These are phyloP conservation scores for Zaprionus inermis DNA, from an alignment of 1,140 invertebrate genomes.

Conservation along the genomic window DNA sequence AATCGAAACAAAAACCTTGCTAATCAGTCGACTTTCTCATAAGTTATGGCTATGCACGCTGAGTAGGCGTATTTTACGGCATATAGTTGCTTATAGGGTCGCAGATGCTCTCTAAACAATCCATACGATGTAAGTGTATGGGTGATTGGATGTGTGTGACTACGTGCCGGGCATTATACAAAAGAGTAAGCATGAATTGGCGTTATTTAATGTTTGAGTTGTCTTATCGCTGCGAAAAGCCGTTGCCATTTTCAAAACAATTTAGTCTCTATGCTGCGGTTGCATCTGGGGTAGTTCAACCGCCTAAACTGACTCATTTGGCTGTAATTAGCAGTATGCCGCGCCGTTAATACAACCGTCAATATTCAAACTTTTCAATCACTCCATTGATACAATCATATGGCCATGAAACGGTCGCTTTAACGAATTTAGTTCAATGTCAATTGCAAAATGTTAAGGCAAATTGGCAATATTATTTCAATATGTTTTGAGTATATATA, in stretches of 20 bases:
- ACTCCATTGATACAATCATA: not conserved
- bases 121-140: not conserved
- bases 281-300: not conserved
- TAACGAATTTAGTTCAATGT: not conserved
- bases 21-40: not conserved
- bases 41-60: conserved; percentile 4
- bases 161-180: conserved; percentile 25
- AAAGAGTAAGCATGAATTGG: conserved; percentile 54
- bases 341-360: not conserved
- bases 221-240: conserved; percentile 36
- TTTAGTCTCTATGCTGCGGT: conserved; percentile 3
- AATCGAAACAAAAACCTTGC: conserved; percentile 14
- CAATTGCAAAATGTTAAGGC: not conserved
- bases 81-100: not conserved
- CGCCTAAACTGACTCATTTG: not conserved
- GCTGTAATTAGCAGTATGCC: not conserved
- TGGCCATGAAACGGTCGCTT: not conserved
- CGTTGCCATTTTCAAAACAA: conserved; percentile 27
- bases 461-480: not conserved
- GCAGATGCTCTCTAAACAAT: not conserved
- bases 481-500: not conserved
- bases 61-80: conserved; percentile 8
- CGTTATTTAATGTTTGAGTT: conserved; percentile 19
- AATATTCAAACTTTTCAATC: not conserved
- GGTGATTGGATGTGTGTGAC: not conserved